A percentile compares a stretch with the other conserved stretches of the same genome.
Conservation (phyloP, 1,140 invertebrate genomes). For the Drosophila biarmipes region DNA sequence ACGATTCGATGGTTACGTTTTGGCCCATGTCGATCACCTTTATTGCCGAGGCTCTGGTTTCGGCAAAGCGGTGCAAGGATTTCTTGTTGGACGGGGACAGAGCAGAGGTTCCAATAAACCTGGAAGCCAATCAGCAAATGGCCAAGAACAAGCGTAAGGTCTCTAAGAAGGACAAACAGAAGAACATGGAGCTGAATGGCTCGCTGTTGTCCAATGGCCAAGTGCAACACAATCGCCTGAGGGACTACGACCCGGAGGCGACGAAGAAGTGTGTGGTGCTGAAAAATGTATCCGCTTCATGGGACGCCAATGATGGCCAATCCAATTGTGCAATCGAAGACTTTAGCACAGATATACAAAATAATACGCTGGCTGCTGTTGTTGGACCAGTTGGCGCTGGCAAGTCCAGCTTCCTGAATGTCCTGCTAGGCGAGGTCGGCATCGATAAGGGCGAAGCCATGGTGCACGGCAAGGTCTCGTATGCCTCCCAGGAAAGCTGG, state of each 20-base stretch:
- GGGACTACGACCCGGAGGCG: constrained; percentile 72
- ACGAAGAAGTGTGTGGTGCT: constrained; percentile 81
- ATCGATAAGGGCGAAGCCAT: constrained; percentile 85
- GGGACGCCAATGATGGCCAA: constrained; percentile 79
- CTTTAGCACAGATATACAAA: constrained; percentile 87
- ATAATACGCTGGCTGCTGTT: constrained; percentile 89
- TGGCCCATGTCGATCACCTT: constrained; percentile 88
- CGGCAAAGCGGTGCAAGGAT: constrained; percentile 88
- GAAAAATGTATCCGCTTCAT: constrained; percentile 86
- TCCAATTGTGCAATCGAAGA: constrained; percentile 83
- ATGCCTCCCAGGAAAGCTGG: constrained; percentile 92
- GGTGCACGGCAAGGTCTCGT: constrained; percentile 90
- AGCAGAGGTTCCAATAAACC: constrained; percentile 61
- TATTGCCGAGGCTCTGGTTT: constrained; percentile 87
- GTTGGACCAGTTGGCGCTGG: constrained; percentile 92
- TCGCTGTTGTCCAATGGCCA: constrained; percentile 48
- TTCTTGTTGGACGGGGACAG: constrained; percentile 84
- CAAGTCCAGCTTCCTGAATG: constrained; percentile 91
- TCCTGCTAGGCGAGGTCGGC: constrained; percentile 90
- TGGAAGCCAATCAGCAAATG: constrained; percentile 32
- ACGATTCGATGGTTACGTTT: constrained; percentile 90
- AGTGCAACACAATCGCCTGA: constrained; percentile 29
- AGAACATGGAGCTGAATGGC: constrained; percentile 61
- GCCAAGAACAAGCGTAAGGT: constrained; percentile 51
- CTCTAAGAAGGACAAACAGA: constrained; percentile 45